These are phyloP conservation scores for Sesamia nonagrioides DNA, from an alignment of 1,140 invertebrate genomes.

Conservation along the genomic window DNA sequence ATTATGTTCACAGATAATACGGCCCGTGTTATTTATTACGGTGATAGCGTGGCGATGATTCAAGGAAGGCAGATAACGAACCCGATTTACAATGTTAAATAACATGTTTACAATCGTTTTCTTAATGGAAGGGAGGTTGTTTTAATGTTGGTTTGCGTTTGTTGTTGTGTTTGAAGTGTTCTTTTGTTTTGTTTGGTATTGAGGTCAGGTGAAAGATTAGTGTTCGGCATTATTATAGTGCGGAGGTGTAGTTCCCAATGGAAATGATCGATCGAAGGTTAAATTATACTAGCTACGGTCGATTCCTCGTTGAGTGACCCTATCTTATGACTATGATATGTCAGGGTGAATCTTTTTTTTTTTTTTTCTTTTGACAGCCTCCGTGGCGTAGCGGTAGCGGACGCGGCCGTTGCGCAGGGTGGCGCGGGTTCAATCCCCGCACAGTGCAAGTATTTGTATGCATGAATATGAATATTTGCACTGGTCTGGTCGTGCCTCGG, in stretches of 20 bases:
- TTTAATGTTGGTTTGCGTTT: slow-evolving; percentile 20
- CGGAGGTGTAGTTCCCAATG: neutral
- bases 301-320: too few relatives aligned
- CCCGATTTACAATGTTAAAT: slow-evolving; percentile 63
- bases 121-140: slow-evolving; percentile 36
- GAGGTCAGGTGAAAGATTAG: slow-evolving; percentile 18
- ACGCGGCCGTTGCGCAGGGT: too few relatives aligned
- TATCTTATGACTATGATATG: too few relatives aligned
- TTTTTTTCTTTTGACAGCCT: too few relatives aligned
- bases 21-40: slow-evolving; percentile 66
- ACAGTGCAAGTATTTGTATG: too few relatives aligned
- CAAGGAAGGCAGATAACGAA: slow-evolving; percentile 72
- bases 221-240: neutral
- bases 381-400: too few relatives aligned
- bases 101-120: slow-evolving; percentile 57
- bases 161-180: neutral
- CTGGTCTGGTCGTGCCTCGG: too few relatives aligned
- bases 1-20: slow-evolving; percentile 76
- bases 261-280: too few relatives aligned
- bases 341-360: too few relatives aligned
- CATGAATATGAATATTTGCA: too few relatives aligned
- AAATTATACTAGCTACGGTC: too few relatives aligned
- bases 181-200: slow-evolving; percentile 31
- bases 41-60: slow-evolving; percentile 73
- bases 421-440: too few relatives aligned